Evolutionary conservation across 2,113 vertebrate genomes (phyloP), one percentile per base, ranked within the genome.

Genomic region (Cyphomyrus discorhynchus): DNA sequence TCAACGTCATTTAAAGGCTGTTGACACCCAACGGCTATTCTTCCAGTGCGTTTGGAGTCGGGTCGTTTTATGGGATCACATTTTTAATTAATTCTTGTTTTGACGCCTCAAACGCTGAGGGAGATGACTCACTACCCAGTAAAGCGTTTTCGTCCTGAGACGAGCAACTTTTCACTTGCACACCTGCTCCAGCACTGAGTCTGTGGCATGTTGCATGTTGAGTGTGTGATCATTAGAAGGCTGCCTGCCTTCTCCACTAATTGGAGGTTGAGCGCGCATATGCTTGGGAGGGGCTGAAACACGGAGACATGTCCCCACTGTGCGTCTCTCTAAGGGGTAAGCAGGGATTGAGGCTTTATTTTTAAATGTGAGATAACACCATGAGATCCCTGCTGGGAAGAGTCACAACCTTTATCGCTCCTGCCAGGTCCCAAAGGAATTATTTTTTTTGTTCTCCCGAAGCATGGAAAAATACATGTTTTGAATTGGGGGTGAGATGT

Each of bases 301-400:
- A 47, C 3, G 4, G 45, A n/a, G 66, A 15, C 70, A 6, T 19
- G 74, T 13, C 5, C 45, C 88, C 45, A 27, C 66, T 24, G 66
- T 74, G 88, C 24, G 7, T 70, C 31, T 35, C 27, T 50, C 45
- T 86, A 15, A 24, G 27, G 88, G n/a, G 27, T n/a, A 2, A n/a
- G 62, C 7, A 0, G 47, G 47, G 66, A 46, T 45, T 27, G 58
- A 11, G 15, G 17, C 45, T 88, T 88, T 88, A 88, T 88, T 77
- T 88, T 35, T 74, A 46, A 74, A 49, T 31, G 62, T 70, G 88
- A 88, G 88, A 88, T 77, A 88, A 88, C 88, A 88, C 66, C 47
- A 70, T 50, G 21, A 5, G 31, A 77, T 53, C 46, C 66, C 19
- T 47, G 49, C 88, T 80, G 88, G 88, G 88, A 52, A 50, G 27